These are phyloP conservation scores for Eucera pruinosa DNA, from an alignment of 2,888 invertebrate genomes.

Conservation along the genomic window DNA sequence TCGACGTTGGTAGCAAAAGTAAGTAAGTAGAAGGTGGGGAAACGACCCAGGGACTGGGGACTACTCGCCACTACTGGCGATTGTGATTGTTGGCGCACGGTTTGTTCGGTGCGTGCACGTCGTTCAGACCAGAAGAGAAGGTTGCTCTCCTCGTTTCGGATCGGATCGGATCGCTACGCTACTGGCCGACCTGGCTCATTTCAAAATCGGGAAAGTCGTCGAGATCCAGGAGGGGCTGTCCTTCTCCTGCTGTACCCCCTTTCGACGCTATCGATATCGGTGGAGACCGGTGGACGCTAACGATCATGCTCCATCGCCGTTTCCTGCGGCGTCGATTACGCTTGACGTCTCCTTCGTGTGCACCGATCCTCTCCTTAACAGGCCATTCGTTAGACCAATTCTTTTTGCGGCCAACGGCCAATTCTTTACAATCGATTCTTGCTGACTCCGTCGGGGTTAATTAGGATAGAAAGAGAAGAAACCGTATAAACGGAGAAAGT, in stretches of 20 bases:
- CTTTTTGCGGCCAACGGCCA: neutral
- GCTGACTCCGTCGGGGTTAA: neutral
- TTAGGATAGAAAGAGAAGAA: neutral
- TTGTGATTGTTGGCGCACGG: conserved; percentile 59
- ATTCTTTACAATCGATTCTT: conserved; percentile 13
- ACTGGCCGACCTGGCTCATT: conserved; percentile 62
- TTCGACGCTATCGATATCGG: conserved; percentile 12
- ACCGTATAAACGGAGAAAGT: conserved; percentile 12
- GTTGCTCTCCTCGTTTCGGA: conserved; percentile 42
- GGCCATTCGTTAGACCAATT: conserved; percentile 16
- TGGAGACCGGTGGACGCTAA: conserved; percentile 8
- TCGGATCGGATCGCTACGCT: conserved; percentile 50
- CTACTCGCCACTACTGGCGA: conserved; percentile 52
- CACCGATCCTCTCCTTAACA: conserved; percentile 9
- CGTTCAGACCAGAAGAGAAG: conserved; percentile 45
- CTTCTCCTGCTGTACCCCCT: conserved; percentile 15
- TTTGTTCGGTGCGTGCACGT: conserved; percentile 27
- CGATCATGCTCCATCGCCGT: conserved; percentile 12
- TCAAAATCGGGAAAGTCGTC: conserved; percentile 73
- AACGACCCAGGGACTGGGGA: conserved; percentile 69
- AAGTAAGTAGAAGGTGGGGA: conserved; percentile 62
- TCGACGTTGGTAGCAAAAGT: conserved; percentile 72
- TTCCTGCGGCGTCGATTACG: conserved; percentile 11
- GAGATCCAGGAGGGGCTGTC: conserved; percentile 34
- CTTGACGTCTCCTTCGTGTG: conserved; percentile 1